Evolutionary conservation across 2,797 vertebrate genomes (phyloP).

Genomic region (Amblyraja radiata): DNA sequence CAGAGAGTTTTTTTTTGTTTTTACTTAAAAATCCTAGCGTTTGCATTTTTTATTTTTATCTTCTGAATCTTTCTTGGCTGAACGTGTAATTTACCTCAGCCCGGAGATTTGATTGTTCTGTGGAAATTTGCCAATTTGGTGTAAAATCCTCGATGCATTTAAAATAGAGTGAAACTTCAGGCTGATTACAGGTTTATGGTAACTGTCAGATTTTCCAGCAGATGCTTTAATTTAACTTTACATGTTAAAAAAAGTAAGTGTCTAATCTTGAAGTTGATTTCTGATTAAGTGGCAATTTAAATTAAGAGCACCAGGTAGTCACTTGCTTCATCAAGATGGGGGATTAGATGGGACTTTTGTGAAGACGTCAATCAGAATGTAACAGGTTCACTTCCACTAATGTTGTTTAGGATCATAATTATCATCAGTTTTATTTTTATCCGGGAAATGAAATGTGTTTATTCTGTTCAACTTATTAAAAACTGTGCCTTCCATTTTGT

Average conservation of each 20-base stretch:
- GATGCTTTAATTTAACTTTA: slow-evolving; percentile 30
- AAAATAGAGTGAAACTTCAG: slow-evolving; percentile 23
- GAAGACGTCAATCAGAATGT: slow-evolving; percentile 21
- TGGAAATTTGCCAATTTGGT: slow-evolving; percentile 11
- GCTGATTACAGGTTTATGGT: slow-evolving; percentile 32
- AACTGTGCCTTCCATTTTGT: slow-evolving; percentile 8
- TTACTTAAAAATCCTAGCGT: neutral
- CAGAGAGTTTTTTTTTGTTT: neutral
- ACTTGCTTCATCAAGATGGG: slow-evolving; percentile 15
- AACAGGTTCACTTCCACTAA: neutral
- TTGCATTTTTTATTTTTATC: neutral
- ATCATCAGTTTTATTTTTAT: slow-evolving; percentile 36
- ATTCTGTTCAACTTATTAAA: slow-evolving; percentile 27
- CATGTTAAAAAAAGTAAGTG: slow-evolving; percentile 17
- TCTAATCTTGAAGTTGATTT: slow-evolving; percentile 29
- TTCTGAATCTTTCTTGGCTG: neutral
- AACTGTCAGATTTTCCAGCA: slow-evolving; percentile 21
- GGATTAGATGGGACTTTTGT: slow-evolving; percentile 29
- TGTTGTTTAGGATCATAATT: slow-evolving; percentile 21
- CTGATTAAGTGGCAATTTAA: slow-evolving; percentile 35
- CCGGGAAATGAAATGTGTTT: slow-evolving; percentile 28
- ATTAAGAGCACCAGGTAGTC: slow-evolving; percentile 2
- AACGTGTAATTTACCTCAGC: neutral
- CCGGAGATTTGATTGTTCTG: neutral
- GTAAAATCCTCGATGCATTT: neutral